Percentiles rank a stretch among this genome's conserved stretches.
phyloP scores from a whole-genome alignment of 2,888 invertebrate species.

The Ichneumoninae sp. region DNA sequence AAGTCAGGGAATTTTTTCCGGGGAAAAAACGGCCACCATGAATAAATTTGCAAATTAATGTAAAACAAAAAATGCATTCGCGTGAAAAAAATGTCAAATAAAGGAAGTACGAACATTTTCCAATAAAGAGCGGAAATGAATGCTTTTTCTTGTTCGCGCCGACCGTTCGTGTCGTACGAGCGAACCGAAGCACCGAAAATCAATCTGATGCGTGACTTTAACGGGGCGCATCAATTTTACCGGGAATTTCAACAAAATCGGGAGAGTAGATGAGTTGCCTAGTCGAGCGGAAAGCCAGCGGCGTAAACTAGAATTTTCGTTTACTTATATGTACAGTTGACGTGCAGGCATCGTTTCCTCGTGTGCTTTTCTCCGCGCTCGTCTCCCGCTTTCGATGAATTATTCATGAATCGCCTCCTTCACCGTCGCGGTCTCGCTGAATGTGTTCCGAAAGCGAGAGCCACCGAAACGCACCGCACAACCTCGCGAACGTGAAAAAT shows the following conservation, averaged over 20 bases:
- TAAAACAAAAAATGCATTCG: neutral
- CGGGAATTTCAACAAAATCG: neutral
- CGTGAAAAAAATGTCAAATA: neutral
- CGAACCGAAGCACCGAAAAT: neutral
- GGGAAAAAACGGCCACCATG: too few relatives aligned
- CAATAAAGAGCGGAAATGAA: neutral
- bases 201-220: neutral
- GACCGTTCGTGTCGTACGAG: neutral
- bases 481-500: constrained; percentile 11
- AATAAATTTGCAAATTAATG: neutral
- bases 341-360: constrained; percentile 20
- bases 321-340: neutral
- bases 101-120: neutral
- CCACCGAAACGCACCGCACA: neutral
- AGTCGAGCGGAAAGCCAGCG: neutral
- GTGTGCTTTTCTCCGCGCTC: constrained; percentile 24
- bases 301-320: constrained; percentile 24
- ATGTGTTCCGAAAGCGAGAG: constrained; percentile 42
- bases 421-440: constrained; percentile 34
- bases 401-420: constrained; percentile 51
- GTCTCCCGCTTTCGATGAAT: constrained; percentile 54
- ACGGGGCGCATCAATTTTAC: neutral
- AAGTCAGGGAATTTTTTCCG: too few relatives aligned
- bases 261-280: neutral
- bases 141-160: neutral